These are phyloP conservation scores for Nephrotoma guestfalica DNA, from an alignment of 2,888 invertebrate species.

Conservation along the genomic window DNA sequence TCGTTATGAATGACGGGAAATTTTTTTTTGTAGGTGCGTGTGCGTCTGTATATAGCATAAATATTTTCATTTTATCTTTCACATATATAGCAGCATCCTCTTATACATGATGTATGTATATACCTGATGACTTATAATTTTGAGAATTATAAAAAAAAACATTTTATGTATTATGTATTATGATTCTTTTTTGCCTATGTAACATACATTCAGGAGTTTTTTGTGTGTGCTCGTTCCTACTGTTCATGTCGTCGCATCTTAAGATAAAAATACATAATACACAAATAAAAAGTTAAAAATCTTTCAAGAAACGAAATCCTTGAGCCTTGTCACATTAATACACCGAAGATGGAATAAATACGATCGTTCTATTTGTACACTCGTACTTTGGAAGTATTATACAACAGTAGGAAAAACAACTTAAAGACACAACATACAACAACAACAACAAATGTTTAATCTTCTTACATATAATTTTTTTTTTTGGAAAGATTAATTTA, in stretches of 20 bases:
- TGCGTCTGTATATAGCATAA: neutral
- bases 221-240: neutral
- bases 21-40: neutral
- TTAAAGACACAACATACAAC: neutral
- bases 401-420: neutral
- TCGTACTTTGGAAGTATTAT: neutral
- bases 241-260: neutral
- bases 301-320: neutral
- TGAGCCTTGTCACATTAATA: neutral
- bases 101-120: neutral
- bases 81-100: neutral
- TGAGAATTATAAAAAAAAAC: neutral
- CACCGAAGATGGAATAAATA: neutral
- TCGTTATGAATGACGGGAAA: neutral
- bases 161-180: neutral
- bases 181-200: neutral
- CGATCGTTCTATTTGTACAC: neutral
- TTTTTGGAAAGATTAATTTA: neutral
- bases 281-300: neutral
- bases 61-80: neutral
- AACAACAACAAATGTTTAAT: neutral
- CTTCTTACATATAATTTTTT: neutral
- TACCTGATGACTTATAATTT: neutral
- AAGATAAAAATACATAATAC: neutral
- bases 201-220: neutral